Conservation (phyloP, 2,888 invertebrate genomes). For the Phorcus lineatus region DNA sequence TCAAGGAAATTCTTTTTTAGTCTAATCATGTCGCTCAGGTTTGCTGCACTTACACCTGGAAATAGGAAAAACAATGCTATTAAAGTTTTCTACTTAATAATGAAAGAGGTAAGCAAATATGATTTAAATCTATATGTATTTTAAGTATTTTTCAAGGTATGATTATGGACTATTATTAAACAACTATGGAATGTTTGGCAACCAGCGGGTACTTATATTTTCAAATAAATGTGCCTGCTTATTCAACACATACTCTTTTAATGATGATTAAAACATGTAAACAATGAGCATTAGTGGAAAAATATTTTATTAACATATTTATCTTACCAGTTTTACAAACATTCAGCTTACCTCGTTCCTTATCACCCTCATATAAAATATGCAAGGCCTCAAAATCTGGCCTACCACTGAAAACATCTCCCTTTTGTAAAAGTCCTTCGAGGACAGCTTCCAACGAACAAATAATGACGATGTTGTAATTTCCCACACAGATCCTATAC, state of each 20-base stretch:
- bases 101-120: too few species aligned
- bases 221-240: too few species aligned
- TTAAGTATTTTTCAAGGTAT: too few species aligned
- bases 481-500: slow-evolving; percentile 54
- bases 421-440: slow-evolving; percentile 53
- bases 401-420: slow-evolving; percentile 46
- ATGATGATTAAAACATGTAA: too few species aligned
- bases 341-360: slow-evolving; percentile 44
- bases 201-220: background rate
- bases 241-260: too few species aligned
- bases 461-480: slow-evolving; percentile 52
- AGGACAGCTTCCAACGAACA: slow-evolving; percentile 56
- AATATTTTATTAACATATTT: too few species aligned
- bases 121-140: too few species aligned
- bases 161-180: background rate
- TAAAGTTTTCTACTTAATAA: too few species aligned
- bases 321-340: too few species aligned
- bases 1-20: slow-evolving; percentile 57
- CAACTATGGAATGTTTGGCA: background rate
- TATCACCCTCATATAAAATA: slow-evolving; percentile 50
- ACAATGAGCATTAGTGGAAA: too few species aligned
- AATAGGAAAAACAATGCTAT: background rate
- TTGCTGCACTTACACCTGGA: slow-evolving; percentile 59
- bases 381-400: slow-evolving; percentile 47
- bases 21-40: slow-evolving; percentile 46